These are phyloP conservation scores for Naja naja DNA, from an alignment of 2,113 vertebrate genomes.

Conservation along the genomic window DNA sequence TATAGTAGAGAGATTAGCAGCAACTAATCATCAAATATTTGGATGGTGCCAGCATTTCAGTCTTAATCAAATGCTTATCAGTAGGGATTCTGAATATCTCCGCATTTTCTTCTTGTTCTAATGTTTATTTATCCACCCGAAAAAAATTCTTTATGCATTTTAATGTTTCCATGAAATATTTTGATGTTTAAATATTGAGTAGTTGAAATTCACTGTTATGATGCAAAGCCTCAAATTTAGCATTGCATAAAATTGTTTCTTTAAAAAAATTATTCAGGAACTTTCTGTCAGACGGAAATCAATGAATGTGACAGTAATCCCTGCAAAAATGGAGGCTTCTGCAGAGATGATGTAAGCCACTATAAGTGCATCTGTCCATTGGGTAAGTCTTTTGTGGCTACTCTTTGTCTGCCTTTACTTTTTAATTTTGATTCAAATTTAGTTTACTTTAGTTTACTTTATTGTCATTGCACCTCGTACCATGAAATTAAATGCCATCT, in stretches of 20 bases:
- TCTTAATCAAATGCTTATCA: neutral
- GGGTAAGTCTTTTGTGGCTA: constrained; percentile 62
- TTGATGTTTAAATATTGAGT: neutral
- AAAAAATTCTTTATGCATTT: neutral
- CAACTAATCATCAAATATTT: neutral
- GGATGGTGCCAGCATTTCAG: neutral
- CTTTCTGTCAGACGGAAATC: constrained; percentile 71
- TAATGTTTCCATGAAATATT: neutral
- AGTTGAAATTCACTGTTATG: neutral
- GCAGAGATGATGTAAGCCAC: constrained; percentile 61
- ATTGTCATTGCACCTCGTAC: too few species aligned
- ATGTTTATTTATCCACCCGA: neutral
- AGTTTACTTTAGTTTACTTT: too few species aligned
- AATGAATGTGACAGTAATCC: constrained; percentile 68
- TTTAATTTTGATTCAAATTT: neutral
- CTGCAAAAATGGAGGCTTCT: constrained; percentile 77
- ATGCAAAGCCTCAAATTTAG: neutral
- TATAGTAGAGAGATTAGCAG: neutral
- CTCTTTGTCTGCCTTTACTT: neutral
- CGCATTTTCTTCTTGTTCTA: neutral
- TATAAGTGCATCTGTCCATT: constrained; percentile 74
- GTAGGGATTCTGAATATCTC: neutral
- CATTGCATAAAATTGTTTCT: neutral
- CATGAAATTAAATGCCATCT: too few species aligned
- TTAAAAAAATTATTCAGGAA: constrained; percentile 57